Evolutionary conservation across 2,888 invertebrate species (phyloP), one percentile per base, ranked within the genome.

Genomic region (Elegia similella): DNA sequence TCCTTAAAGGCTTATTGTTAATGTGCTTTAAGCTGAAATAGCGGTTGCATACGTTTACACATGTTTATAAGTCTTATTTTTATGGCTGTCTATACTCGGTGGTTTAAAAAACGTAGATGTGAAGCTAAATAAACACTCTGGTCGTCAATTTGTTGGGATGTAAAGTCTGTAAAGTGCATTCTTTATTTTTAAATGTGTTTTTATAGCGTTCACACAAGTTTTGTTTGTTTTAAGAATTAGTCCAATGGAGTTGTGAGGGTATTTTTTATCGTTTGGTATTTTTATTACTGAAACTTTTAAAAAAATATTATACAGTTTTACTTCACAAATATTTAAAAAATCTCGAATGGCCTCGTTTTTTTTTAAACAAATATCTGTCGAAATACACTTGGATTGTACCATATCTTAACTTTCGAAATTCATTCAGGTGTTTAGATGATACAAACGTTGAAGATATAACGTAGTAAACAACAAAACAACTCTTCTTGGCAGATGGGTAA

Each of bases 1-100:
- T 79, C 78, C 80, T 75, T n/a, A 78, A 81, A 82, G 82, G 88
- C 88, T 88, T 86, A 87, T 78, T 76, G 78, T 82, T 81, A 86
- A 84, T 82, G 78, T 75, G 65, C 72, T 55, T 63, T 68, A 67
- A 71, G 76, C 77, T 81, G 76, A 77, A 76, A 77, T 65, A 65
- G 72, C 70, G 65, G 67, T 73, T 62, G 70, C 65, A 73, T 72
- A 61, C 73, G 65, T 75, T 75, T 75, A 82, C 84, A 86, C 73
- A 75, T 87, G 86, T 81, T 79, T 79, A 17, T 34, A 50, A 50
- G 50, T 34, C 50, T 34, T 50, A 34, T 50, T 50, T 50, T 50
- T 55, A 48, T 47, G 52, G 60, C 23, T 29, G 58, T 46, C 46
- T 57, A 58, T 46, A 55, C 58, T 48, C 34, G 32, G 52, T 16